A percentile compares a stretch with the other conserved stretches of the same genome.
Evolutionary conservation across 2,113 vertebrate genomes (phyloP).

Genomic region (Ardeotis arabs): DNA sequence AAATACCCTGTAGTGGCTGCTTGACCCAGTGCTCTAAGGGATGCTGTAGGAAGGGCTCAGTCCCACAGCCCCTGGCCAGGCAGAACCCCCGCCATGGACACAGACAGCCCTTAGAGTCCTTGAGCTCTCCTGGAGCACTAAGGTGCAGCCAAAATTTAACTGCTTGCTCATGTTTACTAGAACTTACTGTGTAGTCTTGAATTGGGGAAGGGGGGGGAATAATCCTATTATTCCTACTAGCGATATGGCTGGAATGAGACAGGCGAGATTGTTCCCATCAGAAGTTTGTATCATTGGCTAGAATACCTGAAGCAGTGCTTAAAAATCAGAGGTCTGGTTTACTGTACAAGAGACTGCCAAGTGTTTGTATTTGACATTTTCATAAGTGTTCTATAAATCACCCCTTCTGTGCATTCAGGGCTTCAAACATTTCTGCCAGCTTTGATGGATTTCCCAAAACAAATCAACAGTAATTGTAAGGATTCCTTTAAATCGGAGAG

Average conservation of each 20-base stretch:
- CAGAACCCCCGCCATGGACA: neutral
- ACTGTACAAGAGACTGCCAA: slow-evolving; percentile 28
- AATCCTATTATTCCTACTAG: neutral
- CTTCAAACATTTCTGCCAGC: slow-evolving; percentile 1
- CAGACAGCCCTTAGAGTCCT: neutral
- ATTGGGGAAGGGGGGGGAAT: neutral
- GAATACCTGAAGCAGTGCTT: slow-evolving; percentile 25
- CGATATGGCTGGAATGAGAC: neutral
- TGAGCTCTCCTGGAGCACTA: neutral
- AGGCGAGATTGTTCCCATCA: neutral
- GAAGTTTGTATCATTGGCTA: neutral
- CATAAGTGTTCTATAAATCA: slow-evolving; percentile 47
- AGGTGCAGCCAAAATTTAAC: neutral
- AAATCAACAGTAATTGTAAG: slow-evolving; percentile 1
- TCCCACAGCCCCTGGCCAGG: neutral
- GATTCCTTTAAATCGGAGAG: neutral
- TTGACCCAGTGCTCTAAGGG: neutral
- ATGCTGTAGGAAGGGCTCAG: neutral
- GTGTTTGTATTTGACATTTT: slow-evolving; percentile 61
- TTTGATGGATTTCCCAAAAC: slow-evolving; percentile 24
- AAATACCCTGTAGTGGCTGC: neutral
- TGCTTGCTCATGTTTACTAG: neutral
- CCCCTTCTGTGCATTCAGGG: slow-evolving; percentile 15
- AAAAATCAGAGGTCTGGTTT: slow-evolving; percentile 28
- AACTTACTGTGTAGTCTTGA: neutral